These are phyloP conservation scores for Marmota flaviventris DNA, from an alignment of 2,113 vertebrate genomes.

Conservation along the genomic window DNA sequence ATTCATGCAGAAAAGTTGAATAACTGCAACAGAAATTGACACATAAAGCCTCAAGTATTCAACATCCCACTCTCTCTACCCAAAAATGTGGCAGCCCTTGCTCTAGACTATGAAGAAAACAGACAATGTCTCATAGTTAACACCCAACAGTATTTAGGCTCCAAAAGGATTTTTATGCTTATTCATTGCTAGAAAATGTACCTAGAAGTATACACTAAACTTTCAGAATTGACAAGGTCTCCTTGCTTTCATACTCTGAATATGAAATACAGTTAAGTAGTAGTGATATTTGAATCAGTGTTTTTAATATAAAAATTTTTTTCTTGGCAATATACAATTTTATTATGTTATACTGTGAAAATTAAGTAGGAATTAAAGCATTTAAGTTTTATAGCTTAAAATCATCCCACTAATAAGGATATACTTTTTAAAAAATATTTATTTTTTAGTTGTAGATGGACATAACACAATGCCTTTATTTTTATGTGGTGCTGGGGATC, in stretches of 20 bases:
- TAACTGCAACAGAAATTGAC: background rate
- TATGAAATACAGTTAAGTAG: background rate
- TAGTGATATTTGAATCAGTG: background rate
- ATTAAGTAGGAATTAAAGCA: background rate
- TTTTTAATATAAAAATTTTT: background rate
- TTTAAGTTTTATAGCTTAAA: background rate
- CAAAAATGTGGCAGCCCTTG: background rate
- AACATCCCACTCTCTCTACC: background rate
- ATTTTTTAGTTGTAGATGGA: too few relatives aligned
- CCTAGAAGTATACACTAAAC: background rate
- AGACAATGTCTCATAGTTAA: background rate
- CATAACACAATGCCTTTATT: too few relatives aligned
- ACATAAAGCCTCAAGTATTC: background rate
- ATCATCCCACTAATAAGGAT: background rate
- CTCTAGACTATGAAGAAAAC: background rate
- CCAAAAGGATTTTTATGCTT: background rate
- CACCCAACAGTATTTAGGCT: background rate
- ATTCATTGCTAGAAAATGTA: background rate
- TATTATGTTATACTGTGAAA: conserved; percentile 4
- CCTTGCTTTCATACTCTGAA: background rate
- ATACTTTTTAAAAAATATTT: too few relatives aligned
- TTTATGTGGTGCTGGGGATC: too few relatives aligned
- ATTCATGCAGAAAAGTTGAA: background rate
- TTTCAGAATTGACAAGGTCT: conserved; percentile 14
- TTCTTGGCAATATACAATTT: background rate